A percentile compares a stretch with the other conserved stretches of the same genome.
phyloP scores from a whole-genome alignment of 1,140 invertebrate genomes.

The Lepidurus couesii region DNA sequence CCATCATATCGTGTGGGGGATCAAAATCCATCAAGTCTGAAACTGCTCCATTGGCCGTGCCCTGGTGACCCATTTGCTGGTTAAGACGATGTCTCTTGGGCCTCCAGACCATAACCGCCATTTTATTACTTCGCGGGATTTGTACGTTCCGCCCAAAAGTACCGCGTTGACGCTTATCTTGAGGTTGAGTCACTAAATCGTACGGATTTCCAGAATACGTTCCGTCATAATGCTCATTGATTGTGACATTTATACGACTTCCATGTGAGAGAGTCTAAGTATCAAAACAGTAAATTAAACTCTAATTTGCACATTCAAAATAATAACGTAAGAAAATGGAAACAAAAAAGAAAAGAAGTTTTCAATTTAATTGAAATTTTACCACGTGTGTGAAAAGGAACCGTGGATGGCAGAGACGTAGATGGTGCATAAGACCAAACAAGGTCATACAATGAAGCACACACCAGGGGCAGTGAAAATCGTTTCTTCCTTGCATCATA shows the following conservation, averaged over 20 bases:
- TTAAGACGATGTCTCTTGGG: constrained; percentile 53
- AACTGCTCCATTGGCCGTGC: constrained; percentile 11
- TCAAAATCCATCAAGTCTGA: constrained; percentile 31
- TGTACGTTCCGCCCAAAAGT: constrained; percentile 71
- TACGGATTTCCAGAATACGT: constrained; percentile 92
- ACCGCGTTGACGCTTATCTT: constrained; percentile 36
- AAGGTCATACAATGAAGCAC: constrained; percentile 78
- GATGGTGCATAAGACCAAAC: constrained; percentile 84
- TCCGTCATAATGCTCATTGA: constrained; percentile 91
- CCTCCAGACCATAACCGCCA: constrained; percentile 80
- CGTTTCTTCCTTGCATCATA: constrained; percentile 87
- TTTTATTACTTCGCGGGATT: constrained; percentile 73
- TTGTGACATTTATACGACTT: constrained; percentile 85
- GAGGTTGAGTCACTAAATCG: constrained; percentile 69
- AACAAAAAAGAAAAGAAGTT: background rate
- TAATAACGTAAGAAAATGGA: background rate
- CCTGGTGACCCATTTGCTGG: constrained; percentile 1
- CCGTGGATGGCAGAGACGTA: constrained; percentile 86
- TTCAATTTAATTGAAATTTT: constrained; percentile 41
- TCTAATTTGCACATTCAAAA: background rate
- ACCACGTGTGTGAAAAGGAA: constrained; percentile 90
- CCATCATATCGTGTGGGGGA: constrained; percentile 42
- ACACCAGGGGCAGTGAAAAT: constrained; percentile 92
- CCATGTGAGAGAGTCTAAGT: constrained; percentile 70
- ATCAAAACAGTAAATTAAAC: constrained; percentile 28